phyloP scores from a whole-genome alignment of 2,888 invertebrate species.

The Drosophila imparisetae region DNA sequence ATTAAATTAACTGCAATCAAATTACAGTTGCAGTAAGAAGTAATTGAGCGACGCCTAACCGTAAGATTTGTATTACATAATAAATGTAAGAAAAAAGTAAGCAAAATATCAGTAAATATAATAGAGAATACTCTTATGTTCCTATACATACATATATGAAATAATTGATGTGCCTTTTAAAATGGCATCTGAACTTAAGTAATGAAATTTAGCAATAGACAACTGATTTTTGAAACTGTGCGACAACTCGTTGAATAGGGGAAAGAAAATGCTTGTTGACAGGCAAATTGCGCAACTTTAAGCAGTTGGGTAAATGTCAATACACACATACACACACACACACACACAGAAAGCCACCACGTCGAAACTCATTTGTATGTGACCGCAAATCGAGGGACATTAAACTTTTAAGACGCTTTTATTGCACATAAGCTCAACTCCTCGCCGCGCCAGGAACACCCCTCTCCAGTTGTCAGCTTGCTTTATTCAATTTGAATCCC shows the following conservation, averaged over 20 bases:
- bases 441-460: constrained; percentile 19
- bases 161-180: background rate
- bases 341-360: constrained; percentile 19
- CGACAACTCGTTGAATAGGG: background rate
- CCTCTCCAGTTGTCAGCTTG: constrained; percentile 25
- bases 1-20: constrained; percentile 46
- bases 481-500: constrained; percentile 67
- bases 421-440: constrained; percentile 60
- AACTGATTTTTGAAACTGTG: constrained; percentile 2
- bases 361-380: constrained; percentile 68
- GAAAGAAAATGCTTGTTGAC: constrained; percentile 8
- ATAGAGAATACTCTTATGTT: background rate
- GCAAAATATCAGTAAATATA: background rate
- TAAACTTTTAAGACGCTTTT: constrained; percentile 79
- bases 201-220: background rate
- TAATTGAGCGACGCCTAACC: constrained; percentile 7
- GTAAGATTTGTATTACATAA: background rate
- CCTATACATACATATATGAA: background rate
- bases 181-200: background rate
- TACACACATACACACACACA: background rate
- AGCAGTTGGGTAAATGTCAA: constrained; percentile 23
- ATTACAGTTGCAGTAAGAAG: constrained; percentile 2
- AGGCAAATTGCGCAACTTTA: constrained; percentile 19
- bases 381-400: constrained; percentile 67
- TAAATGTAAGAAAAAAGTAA: background rate